Conservation (phyloP, 2,797 vertebrate species). For the Hybognathus amarus region DNA sequence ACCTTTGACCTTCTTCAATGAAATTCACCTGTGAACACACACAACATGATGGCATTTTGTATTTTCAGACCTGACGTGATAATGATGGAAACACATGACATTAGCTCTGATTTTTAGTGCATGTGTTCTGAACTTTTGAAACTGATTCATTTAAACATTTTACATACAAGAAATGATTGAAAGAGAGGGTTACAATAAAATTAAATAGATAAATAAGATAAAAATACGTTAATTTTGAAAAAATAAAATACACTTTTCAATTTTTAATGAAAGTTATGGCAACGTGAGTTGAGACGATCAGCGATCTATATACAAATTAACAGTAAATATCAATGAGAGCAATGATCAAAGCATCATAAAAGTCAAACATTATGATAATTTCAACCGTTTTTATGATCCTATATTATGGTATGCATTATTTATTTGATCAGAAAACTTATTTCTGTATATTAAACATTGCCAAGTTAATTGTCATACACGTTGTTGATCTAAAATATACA, state of each 20-base stretch:
- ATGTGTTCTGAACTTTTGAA: neutral
- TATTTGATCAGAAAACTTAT: neutral
- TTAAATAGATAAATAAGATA: no score
- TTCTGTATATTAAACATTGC: neutral
- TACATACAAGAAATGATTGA: no score
- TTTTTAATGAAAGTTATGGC: neutral
- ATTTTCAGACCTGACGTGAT: neutral
- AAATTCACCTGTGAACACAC: constrained; percentile 81
- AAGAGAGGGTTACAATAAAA: no score
- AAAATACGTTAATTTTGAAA: no score
- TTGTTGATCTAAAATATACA: neutral
- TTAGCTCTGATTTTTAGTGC: neutral
- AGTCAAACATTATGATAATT: neutral
- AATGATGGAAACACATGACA: neutral
- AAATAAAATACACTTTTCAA: neutral
- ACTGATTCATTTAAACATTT: no score
- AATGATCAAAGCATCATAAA: neutral
- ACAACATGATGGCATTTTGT: neutral
- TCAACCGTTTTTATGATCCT: neutral
- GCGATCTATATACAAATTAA: neutral
- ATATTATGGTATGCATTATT: neutral
- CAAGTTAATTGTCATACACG: neutral
- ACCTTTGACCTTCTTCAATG: constrained; percentile 82
- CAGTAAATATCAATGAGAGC: neutral
- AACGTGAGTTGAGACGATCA: neutral